Conservation (phyloP, 2,113 vertebrate species). For the Tamias sibiricus region DNA sequence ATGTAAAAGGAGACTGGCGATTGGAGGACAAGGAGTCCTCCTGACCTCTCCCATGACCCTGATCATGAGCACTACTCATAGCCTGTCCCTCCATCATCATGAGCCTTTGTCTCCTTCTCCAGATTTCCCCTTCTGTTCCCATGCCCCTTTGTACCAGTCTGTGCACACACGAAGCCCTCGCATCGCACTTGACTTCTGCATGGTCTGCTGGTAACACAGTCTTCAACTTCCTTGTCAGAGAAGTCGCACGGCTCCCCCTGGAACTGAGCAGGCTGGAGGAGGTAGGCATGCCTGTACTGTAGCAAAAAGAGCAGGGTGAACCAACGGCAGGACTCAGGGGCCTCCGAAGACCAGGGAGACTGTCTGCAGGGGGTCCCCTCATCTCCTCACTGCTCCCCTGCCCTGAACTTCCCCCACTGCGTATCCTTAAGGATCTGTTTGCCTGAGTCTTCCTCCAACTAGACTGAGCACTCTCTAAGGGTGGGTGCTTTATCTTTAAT, state of each 20-base stretch:
- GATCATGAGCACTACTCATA: background rate
- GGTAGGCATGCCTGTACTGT: slow-evolving; percentile 91
- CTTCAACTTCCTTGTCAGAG: slow-evolving; percentile 89
- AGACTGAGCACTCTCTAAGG: background rate
- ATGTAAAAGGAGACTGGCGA: background rate
- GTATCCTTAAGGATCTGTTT: background rate
- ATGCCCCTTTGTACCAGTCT: slow-evolving; percentile 88
- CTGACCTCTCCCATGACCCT: background rate
- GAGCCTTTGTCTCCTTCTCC: rapidly evolving
- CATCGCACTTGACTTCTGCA: slow-evolving; percentile 90
- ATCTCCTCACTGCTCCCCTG: background rate
- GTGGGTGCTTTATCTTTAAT: background rate
- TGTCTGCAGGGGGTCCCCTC: background rate
- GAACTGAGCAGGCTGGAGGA: slow-evolving; percentile 92
- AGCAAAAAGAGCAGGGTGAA: slow-evolving; percentile 54
- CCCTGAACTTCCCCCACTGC: background rate
- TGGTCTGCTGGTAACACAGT: slow-evolving; percentile 85
- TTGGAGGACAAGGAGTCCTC: background rate
- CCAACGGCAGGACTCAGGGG: background rate
- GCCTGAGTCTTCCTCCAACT: background rate
- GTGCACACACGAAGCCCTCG: slow-evolving; percentile 92
- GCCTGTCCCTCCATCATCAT: background rate
- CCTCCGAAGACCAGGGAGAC: background rate
- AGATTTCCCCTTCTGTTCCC: background rate
- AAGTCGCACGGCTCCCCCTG: slow-evolving; percentile 89